Conservation (phyloP, 2,888 invertebrate species). For the Callyntrura sp. region DNA sequence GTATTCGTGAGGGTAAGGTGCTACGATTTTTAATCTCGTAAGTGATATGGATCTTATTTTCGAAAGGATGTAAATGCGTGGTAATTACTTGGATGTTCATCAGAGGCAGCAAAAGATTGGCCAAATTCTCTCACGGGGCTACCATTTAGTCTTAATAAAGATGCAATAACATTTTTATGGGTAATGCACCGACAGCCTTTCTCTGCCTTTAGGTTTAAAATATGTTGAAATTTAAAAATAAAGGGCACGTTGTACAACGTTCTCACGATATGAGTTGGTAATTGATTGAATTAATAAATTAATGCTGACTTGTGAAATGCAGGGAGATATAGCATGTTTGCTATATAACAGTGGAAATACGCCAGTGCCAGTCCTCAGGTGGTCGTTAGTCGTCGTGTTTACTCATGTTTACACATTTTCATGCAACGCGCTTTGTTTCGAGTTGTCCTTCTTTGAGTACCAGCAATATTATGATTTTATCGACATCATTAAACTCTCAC, state of each 20-base stretch:
- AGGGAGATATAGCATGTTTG: not conserved
- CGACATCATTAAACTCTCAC: not conserved
- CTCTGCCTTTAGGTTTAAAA: not conserved
- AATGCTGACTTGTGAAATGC: not conserved
- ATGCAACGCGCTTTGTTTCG: not conserved
- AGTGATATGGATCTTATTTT: no score
- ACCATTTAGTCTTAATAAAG: no score
- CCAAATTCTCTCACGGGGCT: not conserved
- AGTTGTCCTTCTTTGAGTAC: not conserved
- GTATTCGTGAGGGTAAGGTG: no score
- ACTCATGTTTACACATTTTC: not conserved
- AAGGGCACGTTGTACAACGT: not conserved
- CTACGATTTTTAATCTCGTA: no score
- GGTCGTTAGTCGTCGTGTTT: not conserved
- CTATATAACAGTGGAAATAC: not conserved
- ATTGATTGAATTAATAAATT: not conserved
- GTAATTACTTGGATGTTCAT: no score
- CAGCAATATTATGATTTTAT: conserved; percentile 10
- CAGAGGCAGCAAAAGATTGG: not conserved
- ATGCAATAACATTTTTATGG: not conserved
- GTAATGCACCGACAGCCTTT: not conserved
- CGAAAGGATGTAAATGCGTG: no score
- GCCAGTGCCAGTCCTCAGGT: not conserved
- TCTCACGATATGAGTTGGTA: not conserved
- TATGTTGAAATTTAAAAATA: not conserved